Conservation (phyloP, 2,113 vertebrate genomes). For the Trichomycterus rosablanca region DNA sequence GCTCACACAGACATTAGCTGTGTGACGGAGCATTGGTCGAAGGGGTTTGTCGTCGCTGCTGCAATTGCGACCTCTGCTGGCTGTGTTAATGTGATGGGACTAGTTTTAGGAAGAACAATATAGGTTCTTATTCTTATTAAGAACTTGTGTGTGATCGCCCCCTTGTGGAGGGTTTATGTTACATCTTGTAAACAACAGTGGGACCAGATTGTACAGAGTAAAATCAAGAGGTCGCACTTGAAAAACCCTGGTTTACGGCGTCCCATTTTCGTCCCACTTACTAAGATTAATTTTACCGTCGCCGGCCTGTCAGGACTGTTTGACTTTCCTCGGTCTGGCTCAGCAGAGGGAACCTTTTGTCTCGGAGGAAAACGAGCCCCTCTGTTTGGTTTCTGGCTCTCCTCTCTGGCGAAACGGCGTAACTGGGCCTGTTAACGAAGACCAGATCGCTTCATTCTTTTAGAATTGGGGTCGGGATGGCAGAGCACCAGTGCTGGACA, state of each 20-base stretch:
- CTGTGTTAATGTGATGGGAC: too few species aligned
- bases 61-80: too few species aligned
- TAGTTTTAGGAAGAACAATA: too few species aligned
- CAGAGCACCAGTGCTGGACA: slow-evolving; percentile 20
- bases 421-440: slow-evolving; percentile 51
- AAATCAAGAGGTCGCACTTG: too few species aligned
- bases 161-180: too few species aligned
- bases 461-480: slow-evolving; percentile 32
- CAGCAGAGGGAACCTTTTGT: slow-evolving; percentile 49
- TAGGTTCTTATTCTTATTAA: too few species aligned
- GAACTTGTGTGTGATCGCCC: too few species aligned
- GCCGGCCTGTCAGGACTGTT: slow-evolving; percentile 62
- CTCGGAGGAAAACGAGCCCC: slow-evolving; percentile 53
- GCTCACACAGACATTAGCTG: too few species aligned
- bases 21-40: too few species aligned
- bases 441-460: slow-evolving; percentile 47
- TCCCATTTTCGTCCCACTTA: slow-evolving; percentile 58
- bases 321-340: slow-evolving; percentile 59
- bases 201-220: too few species aligned
- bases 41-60: too few species aligned
- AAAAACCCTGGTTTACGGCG: slow-evolving; percentile 62
- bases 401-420: slow-evolving; percentile 24
- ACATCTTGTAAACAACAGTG: too few species aligned
- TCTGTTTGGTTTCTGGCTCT: slow-evolving; percentile 34
- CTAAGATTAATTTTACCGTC: slow-evolving; percentile 68